Conservation (phyloP, 2,113 vertebrate genomes). For the Cynopterus brachyotis region DNA sequence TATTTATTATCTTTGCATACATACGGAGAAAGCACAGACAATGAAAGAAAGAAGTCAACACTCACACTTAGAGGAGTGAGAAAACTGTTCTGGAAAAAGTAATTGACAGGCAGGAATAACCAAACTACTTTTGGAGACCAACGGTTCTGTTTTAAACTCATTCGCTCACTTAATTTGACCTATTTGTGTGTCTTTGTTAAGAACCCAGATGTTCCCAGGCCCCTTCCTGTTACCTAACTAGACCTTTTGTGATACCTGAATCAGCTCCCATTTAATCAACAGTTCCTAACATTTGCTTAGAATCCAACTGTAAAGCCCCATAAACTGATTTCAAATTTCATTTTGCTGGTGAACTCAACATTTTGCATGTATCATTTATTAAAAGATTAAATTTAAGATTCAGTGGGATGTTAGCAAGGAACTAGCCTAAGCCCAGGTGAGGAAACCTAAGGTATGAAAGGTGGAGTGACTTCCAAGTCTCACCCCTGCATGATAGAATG, state of each 20-base stretch:
- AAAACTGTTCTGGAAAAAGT: background rate
- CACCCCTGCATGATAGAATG: background rate
- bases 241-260: background rate
- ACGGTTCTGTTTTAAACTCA: background rate
- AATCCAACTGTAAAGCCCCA: background rate
- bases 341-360: background rate
- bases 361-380: background rate
- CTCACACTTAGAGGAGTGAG: background rate
- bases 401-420: background rate
- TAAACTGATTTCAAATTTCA: background rate
- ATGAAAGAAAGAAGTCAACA: background rate
- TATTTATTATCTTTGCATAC: slow-evolving; percentile 41
- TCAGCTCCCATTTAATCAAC: background rate
- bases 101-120: background rate
- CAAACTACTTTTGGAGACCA: background rate
- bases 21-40: background rate
- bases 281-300: background rate
- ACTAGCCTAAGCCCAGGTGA: background rate
- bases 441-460: background rate
- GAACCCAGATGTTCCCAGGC: background rate
- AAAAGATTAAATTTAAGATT: background rate
- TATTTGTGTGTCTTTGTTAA: background rate
- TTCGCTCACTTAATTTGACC: background rate
- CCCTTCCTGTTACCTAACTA: background rate
- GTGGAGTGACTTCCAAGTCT: background rate